phyloP scores from a whole-genome alignment of 1,140 invertebrate species.

The Microplitis mediator region DNA sequence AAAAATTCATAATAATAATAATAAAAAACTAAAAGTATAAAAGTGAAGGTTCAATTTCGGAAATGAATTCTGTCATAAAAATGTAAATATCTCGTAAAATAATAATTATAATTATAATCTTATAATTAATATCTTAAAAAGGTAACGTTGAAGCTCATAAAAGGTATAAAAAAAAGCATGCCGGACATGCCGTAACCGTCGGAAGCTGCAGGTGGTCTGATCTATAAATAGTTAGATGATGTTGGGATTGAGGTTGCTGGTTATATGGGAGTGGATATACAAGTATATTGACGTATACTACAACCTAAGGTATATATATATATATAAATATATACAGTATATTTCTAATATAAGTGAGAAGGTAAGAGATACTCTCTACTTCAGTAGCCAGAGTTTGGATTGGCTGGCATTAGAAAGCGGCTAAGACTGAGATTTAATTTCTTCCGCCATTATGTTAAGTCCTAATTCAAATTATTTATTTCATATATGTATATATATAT shows the following conservation, averaged over 20 bases:
- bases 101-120: too few relatives aligned
- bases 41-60: too few relatives aligned
- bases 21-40: too few relatives aligned
- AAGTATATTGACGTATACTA: too few relatives aligned
- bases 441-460: not conserved
- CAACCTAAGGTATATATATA: too few relatives aligned
- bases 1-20: too few relatives aligned
- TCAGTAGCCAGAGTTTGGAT: not conserved
- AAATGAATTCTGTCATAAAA: too few relatives aligned
- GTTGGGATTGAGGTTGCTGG: not conserved
- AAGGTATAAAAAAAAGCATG: slow-evolving; percentile 13
- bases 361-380: too few relatives aligned
- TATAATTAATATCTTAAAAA: not conserved
- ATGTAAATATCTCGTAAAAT: too few relatives aligned
- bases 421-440: not conserved
- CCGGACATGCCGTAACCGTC: slow-evolving; percentile 23
- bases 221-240: slow-evolving; percentile 23
- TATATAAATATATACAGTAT: too few relatives aligned
- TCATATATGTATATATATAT: not conserved
- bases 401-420: not conserved
- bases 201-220: slow-evolving; percentile 27
- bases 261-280: too few relatives aligned
- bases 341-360: too few relatives aligned
- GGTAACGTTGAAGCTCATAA: not conserved
- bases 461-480: not conserved